These are phyloP conservation scores for Pygathrix nemaeus DNA, from an alignment of 2,113 vertebrate species.

Conservation along the genomic window DNA sequence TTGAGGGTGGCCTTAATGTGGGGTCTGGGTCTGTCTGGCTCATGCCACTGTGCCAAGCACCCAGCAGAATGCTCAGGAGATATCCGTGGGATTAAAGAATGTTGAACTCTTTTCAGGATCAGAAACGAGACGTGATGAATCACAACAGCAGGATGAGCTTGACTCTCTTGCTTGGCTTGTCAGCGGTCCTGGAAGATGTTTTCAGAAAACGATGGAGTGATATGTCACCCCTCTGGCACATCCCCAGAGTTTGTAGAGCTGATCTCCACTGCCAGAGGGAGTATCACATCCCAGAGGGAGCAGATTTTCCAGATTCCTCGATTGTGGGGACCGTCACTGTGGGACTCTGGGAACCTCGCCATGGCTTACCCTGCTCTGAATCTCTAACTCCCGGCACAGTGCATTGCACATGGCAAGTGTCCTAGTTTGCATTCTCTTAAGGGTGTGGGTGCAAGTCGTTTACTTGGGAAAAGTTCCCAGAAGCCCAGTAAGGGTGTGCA, in stretches of 20 bases:
- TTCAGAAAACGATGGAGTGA: conserved; percentile 1
- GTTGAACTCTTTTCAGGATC: background rate
- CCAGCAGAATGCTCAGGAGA: background rate
- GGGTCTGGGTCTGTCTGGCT: background rate
- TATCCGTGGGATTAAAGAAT: background rate
- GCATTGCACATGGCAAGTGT: background rate
- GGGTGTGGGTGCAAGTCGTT: background rate
- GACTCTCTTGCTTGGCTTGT: conserved; percentile 33
- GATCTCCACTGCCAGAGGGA: background rate
- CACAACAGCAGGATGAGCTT: background rate
- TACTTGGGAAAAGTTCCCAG: background rate
- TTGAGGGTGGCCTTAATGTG: background rate
- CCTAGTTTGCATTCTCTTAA: background rate
- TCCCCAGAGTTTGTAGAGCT: background rate
- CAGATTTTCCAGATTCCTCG: background rate
- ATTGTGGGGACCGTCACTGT: background rate
- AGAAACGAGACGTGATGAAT: background rate
- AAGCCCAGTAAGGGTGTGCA: background rate
- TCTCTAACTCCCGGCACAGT: background rate
- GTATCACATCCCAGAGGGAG: background rate
- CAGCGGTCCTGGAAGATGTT: background rate
- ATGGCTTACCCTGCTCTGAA: background rate
- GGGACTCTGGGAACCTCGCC: conserved; percentile 33
- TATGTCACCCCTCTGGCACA: background rate
- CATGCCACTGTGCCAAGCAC: background rate